Base-by-base conservation (phyloP, 2,113 vertebrate species). In the Lophochroa leadbeateri region DNA sequence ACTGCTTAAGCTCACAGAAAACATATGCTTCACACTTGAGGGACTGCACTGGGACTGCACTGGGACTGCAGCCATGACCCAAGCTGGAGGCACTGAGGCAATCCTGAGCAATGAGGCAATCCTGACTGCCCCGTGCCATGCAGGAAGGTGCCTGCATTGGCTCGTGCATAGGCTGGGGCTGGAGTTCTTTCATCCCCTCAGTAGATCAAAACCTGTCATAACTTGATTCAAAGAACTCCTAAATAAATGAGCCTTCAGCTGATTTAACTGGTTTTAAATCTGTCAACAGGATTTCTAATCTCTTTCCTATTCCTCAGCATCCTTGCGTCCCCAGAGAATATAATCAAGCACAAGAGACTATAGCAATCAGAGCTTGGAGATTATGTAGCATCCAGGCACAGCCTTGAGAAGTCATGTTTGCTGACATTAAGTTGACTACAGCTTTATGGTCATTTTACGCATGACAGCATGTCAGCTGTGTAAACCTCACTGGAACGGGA, bases 361-460 rank as follows among this genome's bases (percentile, higher is more conserved):
- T 35, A 74, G 35, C 68, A 90, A 31, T 78, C 79, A 70, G 58
- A 53, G 37, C 21, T 55, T 19, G 24, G 71, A 77, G 93, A 67
- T 89, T 80, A 70, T 44, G 55, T 64, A 53, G 75, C 53, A 90
- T 94, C 57, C 71, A 85, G 92, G 85, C 85, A 80, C 49, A 88
- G 79, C 92, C 82, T 86, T 80, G 85, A 93, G 91, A 82, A 96
- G 61, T 74, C 53, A 4, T 35, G 67, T 95, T 96, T 85, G 94
- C 92, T 96, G 94, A 80, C 94, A 90, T 88, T 79, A 89, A 76
- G 74, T 58, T 93, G 92, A 80, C 87, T 95, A 63, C 79, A 87
- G 63, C 76, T 94, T 91, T 92, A 85, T 0, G 11, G 96, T 96
- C 90, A 74, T 94, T 97, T 94, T 96, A 85, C 70, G 86, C 78